Conservation (phyloP, 2,797 vertebrate genomes). For the Esox lucius region DNA sequence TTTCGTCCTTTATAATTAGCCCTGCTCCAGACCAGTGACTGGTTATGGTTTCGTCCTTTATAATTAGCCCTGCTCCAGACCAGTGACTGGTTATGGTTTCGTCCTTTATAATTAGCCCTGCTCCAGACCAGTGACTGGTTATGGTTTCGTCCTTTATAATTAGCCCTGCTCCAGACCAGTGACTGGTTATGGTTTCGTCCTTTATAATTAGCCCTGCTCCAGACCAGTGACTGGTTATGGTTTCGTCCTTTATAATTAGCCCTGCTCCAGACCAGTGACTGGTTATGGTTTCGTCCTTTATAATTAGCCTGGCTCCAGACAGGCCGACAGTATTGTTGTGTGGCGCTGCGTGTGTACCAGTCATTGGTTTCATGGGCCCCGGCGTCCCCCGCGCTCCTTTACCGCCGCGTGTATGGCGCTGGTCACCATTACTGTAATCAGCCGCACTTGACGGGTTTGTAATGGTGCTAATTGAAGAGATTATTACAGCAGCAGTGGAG, state of each 20-base stretch:
- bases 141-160: not conserved
- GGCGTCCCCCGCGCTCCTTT: conserved; percentile 5
- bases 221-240: not conserved
- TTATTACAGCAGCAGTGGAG: conserved; percentile 83
- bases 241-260: not conserved
- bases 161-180: not conserved
- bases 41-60: not conserved
- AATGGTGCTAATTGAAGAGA: conserved; percentile 99
- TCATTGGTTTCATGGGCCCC: not conserved
- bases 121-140: not conserved
- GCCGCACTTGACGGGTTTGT: conserved; percentile 92
- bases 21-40: not conserved
- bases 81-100: not conserved
- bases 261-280: not conserved
- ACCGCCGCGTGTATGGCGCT: conserved; percentile 68
- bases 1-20: not conserved
- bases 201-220: not conserved
- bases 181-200: not conserved
- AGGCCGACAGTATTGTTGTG: not conserved
- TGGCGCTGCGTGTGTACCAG: not conserved
- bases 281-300: not conserved
- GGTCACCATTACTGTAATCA: conserved; percentile 94
- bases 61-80: not conserved
- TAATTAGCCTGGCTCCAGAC: not conserved
- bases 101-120: not conserved